Percentiles rank a stretch among this genome's conserved stretches.
These are phyloP conservation scores for Eledona agricola DNA, from an alignment of 2,888 invertebrate species.

Conservation along the genomic window DNA sequence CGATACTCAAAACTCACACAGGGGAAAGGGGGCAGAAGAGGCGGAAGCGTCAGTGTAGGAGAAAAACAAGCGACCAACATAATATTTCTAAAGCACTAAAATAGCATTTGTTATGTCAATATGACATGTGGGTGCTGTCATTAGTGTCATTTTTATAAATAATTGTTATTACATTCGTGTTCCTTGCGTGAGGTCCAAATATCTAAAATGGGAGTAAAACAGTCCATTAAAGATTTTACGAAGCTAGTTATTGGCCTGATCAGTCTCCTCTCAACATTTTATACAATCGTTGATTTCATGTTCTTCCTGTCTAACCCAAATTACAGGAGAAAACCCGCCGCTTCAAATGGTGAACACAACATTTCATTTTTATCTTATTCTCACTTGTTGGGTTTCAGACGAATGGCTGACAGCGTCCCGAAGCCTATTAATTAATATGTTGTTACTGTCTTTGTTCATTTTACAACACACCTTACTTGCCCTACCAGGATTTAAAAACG, in stretches of 20 bases:
- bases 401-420: constrained; percentile 61
- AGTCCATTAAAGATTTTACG: constrained; percentile 32
- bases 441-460: constrained; percentile 65
- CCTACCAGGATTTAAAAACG: constrained; percentile 61
- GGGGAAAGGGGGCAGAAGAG: neutral
- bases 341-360: constrained; percentile 28
- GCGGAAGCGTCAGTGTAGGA: neutral
- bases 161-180: too few relatives aligned
- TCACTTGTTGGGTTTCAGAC: constrained; percentile 44
- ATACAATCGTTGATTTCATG: constrained; percentile 65
- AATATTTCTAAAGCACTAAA: neutral
- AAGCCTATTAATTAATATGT: constrained; percentile 61
- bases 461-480: constrained; percentile 69
- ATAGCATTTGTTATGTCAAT: too few relatives aligned
- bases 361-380: too few relatives aligned
- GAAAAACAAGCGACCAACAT: neutral
- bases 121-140: too few relatives aligned
- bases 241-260: constrained; percentile 58
- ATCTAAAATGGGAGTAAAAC: constrained; percentile 25
- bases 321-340: constrained; percentile 16
- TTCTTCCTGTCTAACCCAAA: constrained; percentile 66
- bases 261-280: constrained; percentile 65
- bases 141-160: too few relatives aligned
- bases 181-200: constrained; percentile 14
- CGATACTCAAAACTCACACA: neutral